Base-by-base conservation (phyloP, 1,140 invertebrate species). In the Monomorium pharaonis region DNA sequence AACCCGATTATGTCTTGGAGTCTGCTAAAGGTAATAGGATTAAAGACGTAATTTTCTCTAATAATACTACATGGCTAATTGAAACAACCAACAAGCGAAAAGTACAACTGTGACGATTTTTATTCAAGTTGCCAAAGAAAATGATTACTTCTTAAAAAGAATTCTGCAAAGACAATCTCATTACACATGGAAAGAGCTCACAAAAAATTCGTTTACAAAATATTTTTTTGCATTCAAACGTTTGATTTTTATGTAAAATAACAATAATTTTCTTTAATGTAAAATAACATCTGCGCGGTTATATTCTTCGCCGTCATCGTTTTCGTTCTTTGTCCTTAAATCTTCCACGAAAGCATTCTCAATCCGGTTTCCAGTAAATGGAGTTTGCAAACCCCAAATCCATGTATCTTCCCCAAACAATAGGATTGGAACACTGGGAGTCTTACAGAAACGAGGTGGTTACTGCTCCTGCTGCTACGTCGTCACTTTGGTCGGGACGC, bases 381-480 rank as follows among this genome's bases (percentile, higher is more conserved):
- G 78, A 83, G 51, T 83, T 83, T 24, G 78, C 54, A 74, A 81
- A 81, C 51, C 78, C 24, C 24, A 58, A 60, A 83, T 83, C 67
- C 78, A 74, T 83, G 78, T 74, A 44, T 83, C 78, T 83, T 60
- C 42, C n/a, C n/a, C 67, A 24, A 83, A 83, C 78, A 83, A 83
- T 83, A 83, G 78, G 67, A 83, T 83, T 74, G 78, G 78, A 58
- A 81, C 78, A 70, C 54, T 70, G 24, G 54, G 78, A 74, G 51
- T 60, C 78, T 72, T 74, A 74, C 65, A 60, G 44, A 74, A 44
- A 21, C 67, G 37, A 21, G 27, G 24, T 70, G 54, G 49, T 70
- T 74, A 81, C 49, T 24, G n/a, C 37, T 37, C 56, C 33, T 16
- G 18, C 65, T 33, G 37, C 60, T 18, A 70, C 63, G 6, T 70